Base-by-base conservation (phyloP, 92 coral and sea anemone species). In the Siderastrea radians region DNA sequence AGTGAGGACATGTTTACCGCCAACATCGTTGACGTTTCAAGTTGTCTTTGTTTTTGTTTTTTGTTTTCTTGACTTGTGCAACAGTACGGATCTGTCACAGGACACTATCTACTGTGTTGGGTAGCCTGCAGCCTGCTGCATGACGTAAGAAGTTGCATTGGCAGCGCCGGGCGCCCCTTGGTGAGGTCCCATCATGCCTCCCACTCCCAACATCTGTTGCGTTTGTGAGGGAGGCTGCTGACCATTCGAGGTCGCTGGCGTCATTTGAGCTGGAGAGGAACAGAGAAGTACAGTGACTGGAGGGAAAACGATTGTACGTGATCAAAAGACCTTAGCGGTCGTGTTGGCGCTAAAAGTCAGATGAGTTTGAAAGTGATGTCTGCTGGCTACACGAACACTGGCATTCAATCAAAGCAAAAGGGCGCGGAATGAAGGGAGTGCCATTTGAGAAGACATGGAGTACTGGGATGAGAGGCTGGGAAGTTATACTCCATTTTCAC, bases 91-190 rank as follows among this genome's bases (percentile, higher is more conserved):
- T 74, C 55, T 50, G 54, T 64, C 87, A 53, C 70, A 47, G 79
- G 16, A 43, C 11, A 12, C 15, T 26, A 26, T 26, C 85, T 83
- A 93, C 93, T 93, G 96, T 71, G 95, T 77, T 64, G 86, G 96
- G 81, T 93, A 93, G 93, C 96, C 96, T 44, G 96, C 96, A 93
- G 96, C 96, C 96, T 92, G 96, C 96, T 93, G 96, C 96, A 93
- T 81, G 91, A 92, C 96, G 76, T 93, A 93, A 49, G 93, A 80
- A 73, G 93, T 82, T 85, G 95, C 91, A 73, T 92, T 89, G 55
- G 87, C 90, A 74, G 93, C 88, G 72, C 83, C 87, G 62, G 91
- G 89, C 10, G 78, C 91, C 72, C 96, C 96, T 76, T 90, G 93
- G 65, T 89, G 96, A 55, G 89, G 77, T 13, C 90, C 91, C 72